These are phyloP conservation scores for Aphidoletes aphidimyza DNA, from an alignment of 2,888 invertebrate genomes.

Conservation along the genomic window DNA sequence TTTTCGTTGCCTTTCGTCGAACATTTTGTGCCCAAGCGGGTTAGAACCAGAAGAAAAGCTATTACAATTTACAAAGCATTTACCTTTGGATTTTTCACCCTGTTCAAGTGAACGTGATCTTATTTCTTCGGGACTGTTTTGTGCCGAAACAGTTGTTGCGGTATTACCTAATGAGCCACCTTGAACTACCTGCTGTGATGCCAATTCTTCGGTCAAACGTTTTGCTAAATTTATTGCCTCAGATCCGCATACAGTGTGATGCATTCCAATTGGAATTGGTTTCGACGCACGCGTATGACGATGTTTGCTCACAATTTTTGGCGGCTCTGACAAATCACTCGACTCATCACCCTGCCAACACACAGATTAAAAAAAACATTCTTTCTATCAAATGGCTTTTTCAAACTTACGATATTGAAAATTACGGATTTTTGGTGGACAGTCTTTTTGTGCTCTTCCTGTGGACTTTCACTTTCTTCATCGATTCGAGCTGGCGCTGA, in stretches of 20 bases:
- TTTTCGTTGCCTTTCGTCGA: constrained; percentile 2
- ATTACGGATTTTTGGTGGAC: background rate
- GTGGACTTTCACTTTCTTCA: constrained; percentile 72
- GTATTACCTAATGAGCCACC: constrained; percentile 62
- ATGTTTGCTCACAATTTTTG: constrained; percentile 63
- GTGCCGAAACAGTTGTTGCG: constrained; percentile 61
- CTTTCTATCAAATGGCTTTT: no score
- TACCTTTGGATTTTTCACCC: constrained; percentile 64
- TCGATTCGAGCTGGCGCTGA: constrained; percentile 76
- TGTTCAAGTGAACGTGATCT: constrained; percentile 77
- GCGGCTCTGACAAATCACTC: constrained; percentile 59
- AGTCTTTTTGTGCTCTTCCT: background rate
- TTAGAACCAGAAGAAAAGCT: constrained; percentile 1
- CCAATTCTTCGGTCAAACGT: constrained; percentile 74
- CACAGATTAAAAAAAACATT: background rate
- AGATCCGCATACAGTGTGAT: constrained; percentile 83
- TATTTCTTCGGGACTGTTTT: constrained; percentile 70
- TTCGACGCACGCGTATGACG: constrained; percentile 73
- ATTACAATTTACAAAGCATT: background rate
- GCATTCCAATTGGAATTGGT: constrained; percentile 76
- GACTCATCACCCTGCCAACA: constrained; percentile 10
- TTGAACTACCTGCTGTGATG: constrained; percentile 63
- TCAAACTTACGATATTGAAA: constrained; percentile 48
- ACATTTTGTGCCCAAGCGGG: constrained; percentile 4
- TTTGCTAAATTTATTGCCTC: constrained; percentile 82